Percentiles rank a stretch among this genome's conserved stretches.
phyloP scores from a whole-genome alignment of 2,113 vertebrate species.

The Callorhinus ursinus region DNA sequence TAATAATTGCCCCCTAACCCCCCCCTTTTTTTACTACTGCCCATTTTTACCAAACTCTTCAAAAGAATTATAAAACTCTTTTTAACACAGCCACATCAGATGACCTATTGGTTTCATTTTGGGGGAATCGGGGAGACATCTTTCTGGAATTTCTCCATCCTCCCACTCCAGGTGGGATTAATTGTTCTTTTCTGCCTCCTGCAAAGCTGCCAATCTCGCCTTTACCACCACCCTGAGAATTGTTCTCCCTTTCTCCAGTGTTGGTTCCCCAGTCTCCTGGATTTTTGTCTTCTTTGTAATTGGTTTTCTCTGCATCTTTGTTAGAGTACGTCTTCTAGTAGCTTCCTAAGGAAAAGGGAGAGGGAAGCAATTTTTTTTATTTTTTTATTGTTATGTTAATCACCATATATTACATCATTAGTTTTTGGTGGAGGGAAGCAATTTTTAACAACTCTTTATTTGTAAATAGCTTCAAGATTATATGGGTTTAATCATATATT shows the following conservation, averaged over 20 bases:
- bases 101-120: background rate
- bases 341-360: background rate
- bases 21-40: background rate
- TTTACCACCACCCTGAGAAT: background rate
- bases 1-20: background rate
- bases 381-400: too few species aligned
- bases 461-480: conserved; percentile 15
- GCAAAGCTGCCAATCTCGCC: background rate
- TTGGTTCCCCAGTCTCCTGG: background rate
- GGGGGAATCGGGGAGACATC: background rate
- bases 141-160: background rate
- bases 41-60: background rate
- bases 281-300: background rate
- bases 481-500: background rate
- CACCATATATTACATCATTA: too few species aligned
- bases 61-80: background rate
- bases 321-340: background rate
- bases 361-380: background rate
- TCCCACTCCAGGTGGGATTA: background rate
- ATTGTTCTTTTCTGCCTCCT: background rate
- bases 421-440: background rate
- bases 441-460: background rate
- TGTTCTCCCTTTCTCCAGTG: background rate
- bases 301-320: background rate
- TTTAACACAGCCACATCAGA: background rate